phyloP scores from a whole-genome alignment of 2,797 vertebrate genomes.

The Coregonus ussuriensis region DNA sequence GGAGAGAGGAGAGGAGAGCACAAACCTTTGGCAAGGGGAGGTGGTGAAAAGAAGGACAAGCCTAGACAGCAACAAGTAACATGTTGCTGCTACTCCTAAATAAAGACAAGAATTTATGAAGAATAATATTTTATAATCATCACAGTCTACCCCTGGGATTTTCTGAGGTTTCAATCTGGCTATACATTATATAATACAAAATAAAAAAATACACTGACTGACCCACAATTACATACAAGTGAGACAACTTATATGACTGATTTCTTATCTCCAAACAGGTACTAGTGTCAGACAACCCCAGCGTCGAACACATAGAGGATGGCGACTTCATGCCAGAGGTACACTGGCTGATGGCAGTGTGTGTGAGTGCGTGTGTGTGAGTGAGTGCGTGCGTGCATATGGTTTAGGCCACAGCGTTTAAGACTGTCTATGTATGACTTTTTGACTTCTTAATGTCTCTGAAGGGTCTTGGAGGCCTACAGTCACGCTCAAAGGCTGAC shows the following conservation, averaged over 20 bases:
- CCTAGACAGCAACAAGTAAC: background rate
- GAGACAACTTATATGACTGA: background rate
- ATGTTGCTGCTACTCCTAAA: background rate
- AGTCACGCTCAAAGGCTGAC: conserved; percentile 53
- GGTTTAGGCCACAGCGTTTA: too few relatives aligned
- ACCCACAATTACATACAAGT: background rate
- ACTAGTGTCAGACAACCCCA: conserved; percentile 36
- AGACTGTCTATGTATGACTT: background rate
- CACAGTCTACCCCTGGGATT: background rate
- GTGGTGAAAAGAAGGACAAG: background rate
- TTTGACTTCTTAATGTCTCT: background rate
- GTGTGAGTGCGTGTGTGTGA: background rate
- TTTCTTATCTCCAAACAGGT: conserved; percentile 32
- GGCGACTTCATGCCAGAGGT: conserved; percentile 44
- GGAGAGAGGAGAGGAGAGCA: background rate
- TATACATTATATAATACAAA: too few relatives aligned
- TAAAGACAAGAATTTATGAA: background rate
- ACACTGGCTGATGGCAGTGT: conserved; percentile 7
- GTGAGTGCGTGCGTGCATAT: conserved; percentile 8
- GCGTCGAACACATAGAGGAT: conserved; percentile 20
- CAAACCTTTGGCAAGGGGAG: background rate
- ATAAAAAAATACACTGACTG: background rate
- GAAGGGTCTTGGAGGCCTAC: conserved; percentile 42
- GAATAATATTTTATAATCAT: background rate
- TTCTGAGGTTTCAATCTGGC: background rate